Percentiles rank a stretch among this genome's conserved stretches.
These are phyloP conservation scores for Rhinatrema bivittatum DNA, from an alignment of 2,797 vertebrate species.

Conservation along the genomic window DNA sequence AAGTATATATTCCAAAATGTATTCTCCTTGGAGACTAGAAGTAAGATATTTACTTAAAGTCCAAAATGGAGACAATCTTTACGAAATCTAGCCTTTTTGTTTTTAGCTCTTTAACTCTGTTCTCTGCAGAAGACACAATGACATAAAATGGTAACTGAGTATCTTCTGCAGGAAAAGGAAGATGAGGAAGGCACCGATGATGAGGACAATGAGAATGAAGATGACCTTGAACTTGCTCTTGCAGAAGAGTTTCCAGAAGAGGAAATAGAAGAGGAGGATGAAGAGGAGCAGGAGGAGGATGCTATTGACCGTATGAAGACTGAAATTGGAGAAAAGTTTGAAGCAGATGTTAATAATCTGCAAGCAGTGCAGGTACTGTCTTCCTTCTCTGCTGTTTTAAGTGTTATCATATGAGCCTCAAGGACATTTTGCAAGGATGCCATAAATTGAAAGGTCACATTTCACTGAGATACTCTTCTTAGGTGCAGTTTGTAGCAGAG, in stretches of 20 bases:
- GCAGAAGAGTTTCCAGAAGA: slow-evolving; percentile 73
- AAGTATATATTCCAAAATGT: too few species aligned
- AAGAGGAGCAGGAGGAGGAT: slow-evolving; percentile 66
- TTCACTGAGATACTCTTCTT: too few species aligned
- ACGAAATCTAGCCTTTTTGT: too few species aligned
- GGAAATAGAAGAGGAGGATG: slow-evolving; percentile 60
- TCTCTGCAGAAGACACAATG: not conserved
- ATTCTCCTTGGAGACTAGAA: too few species aligned
- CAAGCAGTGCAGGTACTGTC: slow-evolving; percentile 59
- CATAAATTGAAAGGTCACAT: too few species aligned
- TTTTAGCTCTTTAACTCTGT: too few species aligned
- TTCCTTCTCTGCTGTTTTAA: not conserved
- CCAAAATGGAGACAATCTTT: too few species aligned
- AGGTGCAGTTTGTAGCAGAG: too few species aligned
- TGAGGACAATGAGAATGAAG: slow-evolving; percentile 41
- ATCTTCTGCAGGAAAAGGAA: not conserved
- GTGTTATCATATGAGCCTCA: too few species aligned
- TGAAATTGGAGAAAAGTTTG: slow-evolving; percentile 72
- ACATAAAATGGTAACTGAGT: not conserved
- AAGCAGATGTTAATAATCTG: slow-evolving; percentile 55
- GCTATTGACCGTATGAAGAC: slow-evolving; percentile 62
- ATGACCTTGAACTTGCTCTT: slow-evolving; percentile 63
- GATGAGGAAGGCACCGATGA: slow-evolving; percentile 29
- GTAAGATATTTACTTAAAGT: too few species aligned
- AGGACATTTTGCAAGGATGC: too few species aligned